Evolutionary conservation across 1,140 invertebrate species (phyloP), one percentile per base, ranked within the genome.

Genomic region (Pogonognathellus flavescens): DNA sequence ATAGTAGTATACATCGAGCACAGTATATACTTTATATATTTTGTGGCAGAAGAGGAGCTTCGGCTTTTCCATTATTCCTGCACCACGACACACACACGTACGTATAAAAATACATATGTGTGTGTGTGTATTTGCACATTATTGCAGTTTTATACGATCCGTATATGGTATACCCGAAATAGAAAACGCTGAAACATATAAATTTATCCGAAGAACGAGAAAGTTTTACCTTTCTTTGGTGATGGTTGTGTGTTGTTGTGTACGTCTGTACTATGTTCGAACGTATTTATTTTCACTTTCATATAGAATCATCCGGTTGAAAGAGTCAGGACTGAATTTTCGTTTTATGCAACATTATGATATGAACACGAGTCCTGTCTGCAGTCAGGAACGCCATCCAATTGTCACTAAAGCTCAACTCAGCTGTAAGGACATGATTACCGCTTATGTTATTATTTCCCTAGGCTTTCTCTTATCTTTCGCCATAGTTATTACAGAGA

Each of bases 391-490:
- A 76, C 59, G 16, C 59, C 59, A 62, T 62, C 25, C 70, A 76
- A 76, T 76, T 76, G 70, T 76, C 70, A 76, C 70, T 31, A 76
- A 76, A 76, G 70, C 70, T 76, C 41, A 41, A 76, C 70, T 76
- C 31, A 76, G 70, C 70, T 76, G 70, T 76, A 50, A 76, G 70
- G 25, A 76, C 70, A 76, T 76, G 70, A 76, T 76, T 76, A 76
- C 70, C 41, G 70, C 70, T 18, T 76, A 76, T 76, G 70, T 76
- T 76, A 76, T 76, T 76, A 76, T 76, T 76, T 76, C 70, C n/a
- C 41, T 76, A 7, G 70, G 41, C 70, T 76, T 76, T 76, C 70
- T 76, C 70, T 76, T 76, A 76, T 76, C 70, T 76, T n/a, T 76
- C 70, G 14, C 25, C 41, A 16, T 76, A 18, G 31, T 76, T 76